Base-by-base conservation (phyloP, 2,797 vertebrate genomes). In the Threskiornis aethiopicus region DNA sequence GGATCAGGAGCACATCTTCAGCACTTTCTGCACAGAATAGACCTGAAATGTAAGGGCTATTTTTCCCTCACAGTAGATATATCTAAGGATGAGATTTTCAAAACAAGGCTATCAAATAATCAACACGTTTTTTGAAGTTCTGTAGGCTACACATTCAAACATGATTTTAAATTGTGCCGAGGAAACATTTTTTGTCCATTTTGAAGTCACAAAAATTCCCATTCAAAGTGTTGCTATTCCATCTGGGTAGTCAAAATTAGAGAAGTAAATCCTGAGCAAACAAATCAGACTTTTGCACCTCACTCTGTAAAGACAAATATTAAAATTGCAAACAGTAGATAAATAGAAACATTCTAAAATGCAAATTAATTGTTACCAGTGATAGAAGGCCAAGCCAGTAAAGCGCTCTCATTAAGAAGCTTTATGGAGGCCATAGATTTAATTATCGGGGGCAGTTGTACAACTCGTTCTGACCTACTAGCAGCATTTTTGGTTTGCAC, bases 341-440 rank as follows among this genome's bases (percentile, higher is more conserved):
- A 92, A 95, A 96, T 90, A 95, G 54, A 94, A 95, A 87, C 81
- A 57, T 91, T 96, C 77, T 94, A 95, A 82, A 90, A 92, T 86
- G 81, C 93, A 84, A 96, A 80, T 96, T 97, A 97, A 96, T 87
- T 93, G 51, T 88, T 96, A 81, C 73, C 83, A 96, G 67, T 35
- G 42, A 95, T 86, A 59, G 64, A 96, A 91, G 66, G 92, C 89
- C 82, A 88, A 97, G 90, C 44, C 81, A 91, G 82, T 75, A 91
- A 94, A 95, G 58, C 2, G 1, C 58, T 96, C 90, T 93, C 89
- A 94, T 96, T 96, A 96, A 95, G 87, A 83, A 95, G 90, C 89
- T 96, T 96, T 85, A 90, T 62, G 92, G 71, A 96, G 84, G 94
- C 95, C 95, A 96, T 96, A 97, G 95, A 97, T 97, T 95, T 96